phyloP scores from a whole-genome alignment of 2,797 vertebrate species.

The Enteromius mattozi region DNA sequence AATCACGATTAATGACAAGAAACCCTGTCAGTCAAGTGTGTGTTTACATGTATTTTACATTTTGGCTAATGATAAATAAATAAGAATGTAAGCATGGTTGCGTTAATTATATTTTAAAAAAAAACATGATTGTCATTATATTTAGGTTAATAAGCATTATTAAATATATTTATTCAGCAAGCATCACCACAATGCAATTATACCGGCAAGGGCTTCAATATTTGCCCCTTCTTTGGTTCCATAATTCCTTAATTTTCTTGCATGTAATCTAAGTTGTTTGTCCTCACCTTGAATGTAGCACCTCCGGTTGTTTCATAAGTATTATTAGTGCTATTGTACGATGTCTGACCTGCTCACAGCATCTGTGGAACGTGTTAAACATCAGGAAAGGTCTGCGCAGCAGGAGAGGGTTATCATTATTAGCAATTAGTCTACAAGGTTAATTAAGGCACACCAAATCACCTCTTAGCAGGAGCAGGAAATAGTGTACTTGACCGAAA shows the following conservation, averaged over 20 bases:
- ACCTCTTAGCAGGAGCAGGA: slow-evolving; percentile 62
- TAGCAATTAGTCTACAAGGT: slow-evolving; percentile 67
- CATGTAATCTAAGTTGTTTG: not conserved
- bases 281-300: slow-evolving; percentile 35
- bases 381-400: slow-evolving; percentile 57
- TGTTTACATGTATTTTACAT: not conserved
- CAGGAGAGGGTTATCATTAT: slow-evolving; percentile 65
- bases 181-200: not conserved
- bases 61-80: not conserved
- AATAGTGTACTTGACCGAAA: slow-evolving; percentile 61
- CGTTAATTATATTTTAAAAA: not conserved
- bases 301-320: slow-evolving; percentile 73
- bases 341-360: slow-evolving; percentile 41
- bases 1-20: not conserved
- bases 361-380: slow-evolving; percentile 44
- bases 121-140: not conserved
- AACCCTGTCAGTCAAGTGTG: not conserved
- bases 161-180: not conserved
- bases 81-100: not conserved
- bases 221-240: not conserved
- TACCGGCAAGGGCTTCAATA: not conserved
- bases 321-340: slow-evolving; percentile 58
- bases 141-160: not conserved
- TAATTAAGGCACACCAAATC: slow-evolving; percentile 65
- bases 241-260: not conserved